Percentiles rank a stretch among this genome's conserved stretches.
Conservation (phyloP, 1,140 invertebrate species). For the Lepidotrigona ventralis region DNA sequence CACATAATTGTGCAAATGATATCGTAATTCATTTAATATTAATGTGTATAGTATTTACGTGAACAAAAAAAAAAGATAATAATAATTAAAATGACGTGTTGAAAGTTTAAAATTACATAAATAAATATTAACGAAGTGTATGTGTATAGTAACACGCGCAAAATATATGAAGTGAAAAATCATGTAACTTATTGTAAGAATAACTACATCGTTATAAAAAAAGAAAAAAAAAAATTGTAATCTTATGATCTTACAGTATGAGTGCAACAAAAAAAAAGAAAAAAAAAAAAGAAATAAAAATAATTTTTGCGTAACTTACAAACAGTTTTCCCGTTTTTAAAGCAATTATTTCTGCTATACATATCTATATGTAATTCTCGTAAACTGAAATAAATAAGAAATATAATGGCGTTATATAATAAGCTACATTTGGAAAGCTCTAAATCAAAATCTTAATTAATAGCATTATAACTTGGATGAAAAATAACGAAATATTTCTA, state of each 20-base stretch:
- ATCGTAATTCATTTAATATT: conserved; percentile 30
- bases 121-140: conserved; percentile 38
- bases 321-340: conserved; percentile 45
- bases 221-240: neutral
- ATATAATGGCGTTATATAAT: conserved; percentile 48
- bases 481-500: conserved; percentile 37
- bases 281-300: conserved; percentile 34
- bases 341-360: conserved; percentile 39
- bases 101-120: conserved; percentile 26
- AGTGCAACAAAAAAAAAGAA: conserved; percentile 34
- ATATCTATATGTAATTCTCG: conserved; percentile 48
- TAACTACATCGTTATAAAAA: conserved; percentile 14
- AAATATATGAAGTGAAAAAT: conserved; percentile 31
- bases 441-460: conserved; percentile 48
- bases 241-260: conserved; percentile 30
- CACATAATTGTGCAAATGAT: conserved; percentile 9
- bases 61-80: conserved; percentile 5
- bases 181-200: conserved; percentile 28
- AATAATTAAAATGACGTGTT: conserved; percentile 5
- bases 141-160: conserved; percentile 5
- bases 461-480: conserved; percentile 36
- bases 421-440: conserved; percentile 33
- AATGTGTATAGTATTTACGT: conserved; percentile 38
- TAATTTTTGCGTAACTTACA: conserved; percentile 43
- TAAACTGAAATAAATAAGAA: conserved; percentile 63